phyloP scores from a whole-genome alignment of 2,888 invertebrate genomes.

The Clanis bilineata region DNA sequence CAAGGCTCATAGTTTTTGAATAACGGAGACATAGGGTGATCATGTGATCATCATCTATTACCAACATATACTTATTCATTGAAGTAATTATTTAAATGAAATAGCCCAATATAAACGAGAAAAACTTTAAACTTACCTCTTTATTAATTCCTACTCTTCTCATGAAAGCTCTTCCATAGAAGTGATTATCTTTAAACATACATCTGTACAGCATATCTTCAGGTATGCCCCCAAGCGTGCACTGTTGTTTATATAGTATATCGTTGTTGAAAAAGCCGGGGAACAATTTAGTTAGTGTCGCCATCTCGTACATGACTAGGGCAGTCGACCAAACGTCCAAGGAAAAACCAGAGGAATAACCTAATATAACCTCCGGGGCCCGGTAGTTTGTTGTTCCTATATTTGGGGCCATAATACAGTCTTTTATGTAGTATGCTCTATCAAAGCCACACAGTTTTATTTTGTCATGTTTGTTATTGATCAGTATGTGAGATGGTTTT shows the following conservation, averaged over 20 bases:
- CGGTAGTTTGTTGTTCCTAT: constrained; percentile 48
- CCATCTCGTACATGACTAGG: constrained; percentile 59
- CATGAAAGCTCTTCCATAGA: constrained; percentile 36
- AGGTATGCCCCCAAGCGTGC: constrained; percentile 44
- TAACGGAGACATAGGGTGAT: too few species aligned
- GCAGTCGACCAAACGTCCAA: constrained; percentile 65
- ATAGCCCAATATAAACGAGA: not conserved
- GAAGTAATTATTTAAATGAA: too few species aligned
- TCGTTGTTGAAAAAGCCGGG: constrained; percentile 42
- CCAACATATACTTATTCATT: too few species aligned
- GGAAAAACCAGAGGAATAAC: constrained; percentile 41
- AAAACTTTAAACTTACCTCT: constrained; percentile 25
- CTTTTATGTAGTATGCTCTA: constrained; percentile 30
- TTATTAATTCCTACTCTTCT: constrained; percentile 23
- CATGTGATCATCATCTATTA: too few species aligned
- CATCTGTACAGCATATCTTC: constrained; percentile 43
- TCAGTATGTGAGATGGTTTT: constrained; percentile 56
- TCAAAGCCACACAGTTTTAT: constrained; percentile 66
- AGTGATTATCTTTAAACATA: constrained; percentile 34
- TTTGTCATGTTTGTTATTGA: constrained; percentile 37
- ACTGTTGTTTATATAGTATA: constrained; percentile 51
- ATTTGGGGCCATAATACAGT: constrained; percentile 26
- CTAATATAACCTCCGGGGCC: constrained; percentile 62
- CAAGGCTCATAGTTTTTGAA: too few species aligned
- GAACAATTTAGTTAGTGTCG: constrained; percentile 43